Base-by-base conservation (phyloP, 2,888 invertebrate species). In the Drosophila lutescens region DNA sequence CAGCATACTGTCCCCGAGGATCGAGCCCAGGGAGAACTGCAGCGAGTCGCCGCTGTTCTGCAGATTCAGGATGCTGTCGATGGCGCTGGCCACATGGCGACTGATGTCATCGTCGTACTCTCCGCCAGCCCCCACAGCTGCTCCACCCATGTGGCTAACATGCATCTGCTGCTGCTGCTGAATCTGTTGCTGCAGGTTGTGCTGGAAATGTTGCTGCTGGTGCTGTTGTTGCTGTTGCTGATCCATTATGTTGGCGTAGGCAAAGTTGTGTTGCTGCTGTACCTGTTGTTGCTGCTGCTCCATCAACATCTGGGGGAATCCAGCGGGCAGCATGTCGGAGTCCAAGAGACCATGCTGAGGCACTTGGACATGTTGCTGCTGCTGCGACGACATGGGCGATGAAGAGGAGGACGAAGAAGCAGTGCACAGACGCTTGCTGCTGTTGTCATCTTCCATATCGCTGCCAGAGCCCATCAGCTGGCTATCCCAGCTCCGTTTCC, bases 31-130 rank as follows among this genome's bases (percentile, higher is more conserved):
- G 7, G 92, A 91, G 63, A 92, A 92, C 51, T 91, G 91, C 53
- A 92, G 63, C 49, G 93, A 90, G 80, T 93, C 91, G 89, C 92
- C 92, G 63, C 91, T 92, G 66, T 91, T 92, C 89, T 95, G 95
- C 79, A 96, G 92, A 91, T 96, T 96, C 73, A 96, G 92, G 88
- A 96, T 96, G 89, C 95, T 95, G 90, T 96, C 96, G 82, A 96
- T 96, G 74, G 96, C 96, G 88, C 95, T 95, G 91, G 96, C 96
- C 72, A 96, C 96, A 91, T 96, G 96, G 34, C 95, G 95, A 78
- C 95, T 95, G 68, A 95, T 95, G 81, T 95, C 95, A 81, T 95
- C 95, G 80, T 94, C 94, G 60, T 91, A 92, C 68, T 92, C 93
- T 12, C 85, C 93, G 8, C 89, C 87, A 2, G 65, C 79, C 77